Conservation (phyloP, 2,113 vertebrate species). For the Callopanchax toddi region DNA sequence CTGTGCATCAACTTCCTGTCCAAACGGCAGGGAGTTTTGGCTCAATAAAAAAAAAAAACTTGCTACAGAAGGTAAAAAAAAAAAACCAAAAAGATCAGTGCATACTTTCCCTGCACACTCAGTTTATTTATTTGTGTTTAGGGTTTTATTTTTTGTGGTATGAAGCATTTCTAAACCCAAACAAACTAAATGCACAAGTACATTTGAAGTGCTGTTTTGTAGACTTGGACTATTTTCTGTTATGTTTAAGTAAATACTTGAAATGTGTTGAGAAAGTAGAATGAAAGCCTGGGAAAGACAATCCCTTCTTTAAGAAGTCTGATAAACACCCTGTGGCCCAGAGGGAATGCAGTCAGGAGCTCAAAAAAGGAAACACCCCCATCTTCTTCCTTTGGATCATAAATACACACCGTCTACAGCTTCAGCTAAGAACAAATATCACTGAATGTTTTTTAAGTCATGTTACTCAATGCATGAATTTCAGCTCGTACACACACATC, state of each 20-base stretch:
- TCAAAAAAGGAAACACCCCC: conserved; percentile 26
- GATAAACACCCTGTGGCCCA: conserved; percentile 1
- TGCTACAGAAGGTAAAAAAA: neutral
- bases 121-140: no score
- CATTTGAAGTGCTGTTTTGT: neutral
- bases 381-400: no score
- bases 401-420: conserved; percentile 31
- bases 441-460: conserved; percentile 30
- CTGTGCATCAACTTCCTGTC: neutral
- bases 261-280: conserved; percentile 14
- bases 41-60: neutral
- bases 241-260: conserved; percentile 1
- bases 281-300: conserved; percentile 8
- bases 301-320: conserved; percentile 5
- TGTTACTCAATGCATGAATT: conserved; percentile 2
- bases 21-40: neutral
- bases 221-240: conserved; percentile 3
- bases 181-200: no score
- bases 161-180: conserved; percentile 4
- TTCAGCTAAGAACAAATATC: conserved; percentile 3
- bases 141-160: neutral
- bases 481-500: conserved; percentile 11
- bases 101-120: no score
- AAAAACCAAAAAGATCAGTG: no score
- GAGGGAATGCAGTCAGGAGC: conserved; percentile 28